Base-by-base conservation (phyloP, 2,888 invertebrate species). In the Drosophila phalerata region DNA sequence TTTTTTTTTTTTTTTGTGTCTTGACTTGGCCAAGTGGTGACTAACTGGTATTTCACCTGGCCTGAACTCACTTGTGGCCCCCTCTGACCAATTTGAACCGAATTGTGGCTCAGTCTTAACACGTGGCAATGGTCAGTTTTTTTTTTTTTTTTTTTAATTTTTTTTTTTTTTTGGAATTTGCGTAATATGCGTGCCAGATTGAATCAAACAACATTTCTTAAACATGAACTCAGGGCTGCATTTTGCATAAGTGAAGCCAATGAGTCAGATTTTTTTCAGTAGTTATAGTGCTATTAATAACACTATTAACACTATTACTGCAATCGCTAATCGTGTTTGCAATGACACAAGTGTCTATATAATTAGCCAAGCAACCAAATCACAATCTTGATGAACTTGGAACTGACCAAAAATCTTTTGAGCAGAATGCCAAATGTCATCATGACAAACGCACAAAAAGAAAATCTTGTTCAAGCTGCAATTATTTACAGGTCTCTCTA, bases 21-120 rank as follows among this genome's bases (percentile, higher is more conserved):
- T 56, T 34, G 47, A 34, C 43, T 64, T 63, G 66, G 56, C 57
- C 61, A 28, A 51, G 22, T 38, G 81, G 64, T 85, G 80, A 79
- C 77, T 73, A 85, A 84, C 84, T 85, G 88, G 88, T 82, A 86
- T 82, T 83, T 82, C 71, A 73, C 61, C 57, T 69, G 80, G 45
- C 61, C 49, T 22, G 8, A 43, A 42, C 42, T 30, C 15, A 40
- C 22, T 15, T 32, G 32, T 32, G 32, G 17, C 13, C 30, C 15
- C 25, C 61, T 63, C 70, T 28, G 52, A 30, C 47, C 37, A 37
- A 37, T 48, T 55, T 13, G 19, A 22, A 5, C 37, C 52, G 3
- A 43, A 65, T 48, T 53, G 8, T 11, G 28, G 13, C 40, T 53
- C 49, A 15, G 52, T 38, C 22, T 49, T 19, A 58, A 57, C 73